Conservation (phyloP, 1,140 invertebrate species). For the Atta colombica region DNA sequence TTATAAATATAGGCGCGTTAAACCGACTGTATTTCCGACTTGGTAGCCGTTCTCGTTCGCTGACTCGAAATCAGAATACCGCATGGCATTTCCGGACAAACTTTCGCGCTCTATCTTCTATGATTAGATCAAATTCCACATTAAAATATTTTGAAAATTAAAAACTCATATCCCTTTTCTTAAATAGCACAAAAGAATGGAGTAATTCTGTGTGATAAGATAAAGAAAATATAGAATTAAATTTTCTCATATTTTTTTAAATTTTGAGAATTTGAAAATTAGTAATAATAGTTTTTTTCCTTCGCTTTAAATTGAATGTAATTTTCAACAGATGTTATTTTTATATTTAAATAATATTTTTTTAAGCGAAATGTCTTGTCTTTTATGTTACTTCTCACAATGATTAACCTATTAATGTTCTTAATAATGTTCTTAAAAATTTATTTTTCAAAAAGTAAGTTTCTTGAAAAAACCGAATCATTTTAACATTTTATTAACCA, state of each 20-base stretch:
- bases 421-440: background rate
- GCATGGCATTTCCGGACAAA: slow-evolving; percentile 31
- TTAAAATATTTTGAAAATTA: background rate
- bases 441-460: background rate
- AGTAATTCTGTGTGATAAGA: background rate
- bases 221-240: background rate
- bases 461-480: background rate
- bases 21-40: slow-evolving; percentile 59
- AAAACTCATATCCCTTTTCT: background rate
- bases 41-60: slow-evolving; percentile 32
- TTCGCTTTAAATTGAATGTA: background rate
- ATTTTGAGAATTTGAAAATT: background rate
- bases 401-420: background rate
- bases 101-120: background rate
- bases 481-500: background rate
- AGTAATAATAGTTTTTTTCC: background rate
- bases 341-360: background rate
- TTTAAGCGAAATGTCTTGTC: background rate
- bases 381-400: background rate
- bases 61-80: slow-evolving; percentile 41
- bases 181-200: background rate
- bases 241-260: background rate
- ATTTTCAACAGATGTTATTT: background rate
- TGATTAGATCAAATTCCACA: background rate
- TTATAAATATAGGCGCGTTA: slow-evolving; percentile 64